These are phyloP conservation scores for Kryptolebias marmoratus DNA, from an alignment of 2,113 vertebrate genomes.

Conservation along the genomic window DNA sequence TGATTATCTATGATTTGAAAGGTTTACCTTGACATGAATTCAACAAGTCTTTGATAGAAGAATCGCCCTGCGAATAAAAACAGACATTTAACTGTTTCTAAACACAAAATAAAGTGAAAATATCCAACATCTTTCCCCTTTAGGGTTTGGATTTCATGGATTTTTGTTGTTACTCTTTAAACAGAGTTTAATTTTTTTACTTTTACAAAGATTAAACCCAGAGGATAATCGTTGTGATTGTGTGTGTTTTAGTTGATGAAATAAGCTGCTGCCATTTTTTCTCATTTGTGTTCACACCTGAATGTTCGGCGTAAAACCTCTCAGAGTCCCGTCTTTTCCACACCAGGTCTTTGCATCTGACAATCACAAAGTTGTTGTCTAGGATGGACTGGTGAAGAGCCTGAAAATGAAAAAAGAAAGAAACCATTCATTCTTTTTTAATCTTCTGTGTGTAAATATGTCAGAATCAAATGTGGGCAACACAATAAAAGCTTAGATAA, in stretches of 20 bases:
- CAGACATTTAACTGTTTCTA: background rate
- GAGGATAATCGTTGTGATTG: too few relatives aligned
- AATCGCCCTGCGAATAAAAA: slow-evolving; percentile 82
- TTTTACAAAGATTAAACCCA: too few relatives aligned
- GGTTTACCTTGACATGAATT: slow-evolving; percentile 96
- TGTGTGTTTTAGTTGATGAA: background rate
- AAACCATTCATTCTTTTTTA: background rate
- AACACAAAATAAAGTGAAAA: background rate
- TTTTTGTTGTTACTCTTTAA: background rate
- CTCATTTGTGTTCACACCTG: slow-evolving; percentile 75
- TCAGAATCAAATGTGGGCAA: too few relatives aligned
- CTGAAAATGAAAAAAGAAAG: slow-evolving; percentile 64
- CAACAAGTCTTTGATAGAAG: slow-evolving; percentile 96
- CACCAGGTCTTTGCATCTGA: slow-evolving; percentile 83
- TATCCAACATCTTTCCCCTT: background rate
- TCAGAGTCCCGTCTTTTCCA: slow-evolving; percentile 86
- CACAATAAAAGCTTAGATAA: too few relatives aligned
- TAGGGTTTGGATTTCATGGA: background rate
- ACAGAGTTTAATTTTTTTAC: too few relatives aligned
- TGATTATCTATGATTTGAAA: background rate
- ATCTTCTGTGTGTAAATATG: background rate
- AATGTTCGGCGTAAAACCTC: slow-evolving; percentile 90
- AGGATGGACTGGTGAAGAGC: slow-evolving; percentile 90
- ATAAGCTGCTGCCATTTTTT: background rate
- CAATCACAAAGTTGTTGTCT: slow-evolving; percentile 85